A percentile compares a stretch with the other conserved stretches of the same genome.
Evolutionary conservation across 2,797 vertebrate genomes (phyloP).

Genomic region (Xerus rutilus): DNA sequence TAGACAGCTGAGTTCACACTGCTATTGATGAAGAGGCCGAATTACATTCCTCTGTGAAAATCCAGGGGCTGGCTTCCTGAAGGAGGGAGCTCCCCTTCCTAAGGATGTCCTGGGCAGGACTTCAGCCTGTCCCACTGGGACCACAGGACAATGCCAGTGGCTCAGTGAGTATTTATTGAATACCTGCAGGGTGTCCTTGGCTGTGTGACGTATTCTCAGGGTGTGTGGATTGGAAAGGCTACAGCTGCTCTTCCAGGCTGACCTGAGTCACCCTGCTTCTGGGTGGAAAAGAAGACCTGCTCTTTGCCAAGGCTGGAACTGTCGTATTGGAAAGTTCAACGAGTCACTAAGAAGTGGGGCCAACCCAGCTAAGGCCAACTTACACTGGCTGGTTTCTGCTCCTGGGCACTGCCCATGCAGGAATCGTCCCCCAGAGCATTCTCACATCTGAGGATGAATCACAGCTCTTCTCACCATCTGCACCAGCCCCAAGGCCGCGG

Average conservation of each 20-base stretch:
- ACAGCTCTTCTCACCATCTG: not conserved
- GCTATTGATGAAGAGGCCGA: not conserved
- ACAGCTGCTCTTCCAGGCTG: constrained; percentile 5
- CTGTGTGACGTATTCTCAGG: not conserved
- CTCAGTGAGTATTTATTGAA: constrained; percentile 21
- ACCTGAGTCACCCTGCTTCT: constrained; percentile 74
- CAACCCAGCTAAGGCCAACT: not conserved
- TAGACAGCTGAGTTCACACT: constrained; percentile 51
- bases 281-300: constrained; percentile 64
- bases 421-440: not conserved
- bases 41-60: constrained; percentile 37
- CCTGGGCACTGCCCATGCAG: not conserved
- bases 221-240: not conserved
- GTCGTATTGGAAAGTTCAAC: constrained; percentile 63
- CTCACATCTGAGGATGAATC: not conserved
- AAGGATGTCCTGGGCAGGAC: not conserved
- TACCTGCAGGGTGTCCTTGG: not conserved
- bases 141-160: not conserved
- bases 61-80: not conserved
- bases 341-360: not conserved
- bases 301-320: constrained; percentile 51
- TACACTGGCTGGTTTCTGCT: not conserved
- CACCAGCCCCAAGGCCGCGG: not conserved
- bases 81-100: not conserved
- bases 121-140: not conserved